Evolutionary conservation across 2,888 invertebrate species (phyloP).

Genomic region (Eurytoma californica): DNA sequence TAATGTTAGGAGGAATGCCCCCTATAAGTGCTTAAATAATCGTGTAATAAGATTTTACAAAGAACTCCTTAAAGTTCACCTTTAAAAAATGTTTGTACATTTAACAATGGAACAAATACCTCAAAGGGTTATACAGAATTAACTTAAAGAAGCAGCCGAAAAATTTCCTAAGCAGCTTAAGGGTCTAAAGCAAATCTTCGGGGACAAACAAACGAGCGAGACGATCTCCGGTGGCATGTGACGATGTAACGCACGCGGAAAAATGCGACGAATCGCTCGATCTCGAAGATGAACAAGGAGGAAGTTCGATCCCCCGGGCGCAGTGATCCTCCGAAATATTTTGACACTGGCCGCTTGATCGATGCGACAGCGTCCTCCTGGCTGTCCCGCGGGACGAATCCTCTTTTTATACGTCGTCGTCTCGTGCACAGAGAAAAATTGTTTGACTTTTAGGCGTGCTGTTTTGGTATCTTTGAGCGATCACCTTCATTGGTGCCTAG

Average conservation of each 20-base stretch:
- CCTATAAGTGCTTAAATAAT: too few species aligned
- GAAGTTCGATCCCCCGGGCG: not conserved
- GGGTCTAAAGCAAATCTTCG: too few species aligned
- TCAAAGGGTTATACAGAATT: constrained; percentile 12
- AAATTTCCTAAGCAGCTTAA: constrained; percentile 44
- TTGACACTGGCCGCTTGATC: constrained; percentile 48
- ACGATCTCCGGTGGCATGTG: not conserved
- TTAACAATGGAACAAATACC: too few species aligned
- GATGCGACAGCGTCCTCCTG: constrained; percentile 21
- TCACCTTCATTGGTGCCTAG: too few species aligned
- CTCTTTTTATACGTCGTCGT: not conserved
- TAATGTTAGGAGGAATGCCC: too few species aligned
- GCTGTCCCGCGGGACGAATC: constrained; percentile 28
- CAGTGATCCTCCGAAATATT: constrained; percentile 46
- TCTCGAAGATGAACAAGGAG: constrained; percentile 1
- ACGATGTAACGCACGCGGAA: constrained; percentile 17
- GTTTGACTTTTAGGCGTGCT: too few species aligned
- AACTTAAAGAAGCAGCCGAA: not conserved
- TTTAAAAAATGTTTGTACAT: not conserved
- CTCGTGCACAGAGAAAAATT: too few species aligned
- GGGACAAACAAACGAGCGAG: not conserved
- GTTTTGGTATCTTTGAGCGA: too few species aligned
- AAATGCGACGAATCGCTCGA: constrained; percentile 33
- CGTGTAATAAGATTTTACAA: too few species aligned
- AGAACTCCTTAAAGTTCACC: not conserved